phyloP scores from a whole-genome alignment of 2,113 vertebrate species.

The Aythya baeri region DNA sequence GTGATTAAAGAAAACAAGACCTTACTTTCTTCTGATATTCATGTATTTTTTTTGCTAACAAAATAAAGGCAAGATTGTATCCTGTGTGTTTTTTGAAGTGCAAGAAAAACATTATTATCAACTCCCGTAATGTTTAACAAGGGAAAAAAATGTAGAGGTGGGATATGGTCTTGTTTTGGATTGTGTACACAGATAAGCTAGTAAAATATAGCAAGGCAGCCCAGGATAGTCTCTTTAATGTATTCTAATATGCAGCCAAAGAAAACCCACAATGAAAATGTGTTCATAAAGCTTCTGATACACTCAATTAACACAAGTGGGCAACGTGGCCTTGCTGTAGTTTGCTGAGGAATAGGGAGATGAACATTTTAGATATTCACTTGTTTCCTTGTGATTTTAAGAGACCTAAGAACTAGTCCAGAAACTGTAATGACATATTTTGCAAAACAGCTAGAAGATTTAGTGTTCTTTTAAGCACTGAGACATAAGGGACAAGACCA shows the following conservation, averaged over 20 bases:
- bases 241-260: background rate
- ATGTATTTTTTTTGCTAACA: background rate
- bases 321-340: background rate
- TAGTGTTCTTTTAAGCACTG: background rate
- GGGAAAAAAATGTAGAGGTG: rapidly evolving
- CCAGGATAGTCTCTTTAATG: background rate
- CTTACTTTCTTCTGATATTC: background rate
- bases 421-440: background rate
- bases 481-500: background rate
- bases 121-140: background rate
- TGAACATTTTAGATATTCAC: background rate
- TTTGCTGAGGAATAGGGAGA: background rate
- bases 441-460: background rate
- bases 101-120: background rate
- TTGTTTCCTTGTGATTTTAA: background rate
- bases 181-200: background rate
- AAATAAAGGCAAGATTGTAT: background rate
- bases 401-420: background rate
- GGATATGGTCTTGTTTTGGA: background rate
- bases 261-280: background rate
- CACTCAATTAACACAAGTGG: background rate
- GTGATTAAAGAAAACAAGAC: background rate
- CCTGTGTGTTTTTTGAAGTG: background rate
- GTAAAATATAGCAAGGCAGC: background rate
- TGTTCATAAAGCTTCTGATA: background rate